These are phyloP conservation scores for Drosophila fulvimacula DNA, from an alignment of 2,888 invertebrate species.

Conservation along the genomic window DNA sequence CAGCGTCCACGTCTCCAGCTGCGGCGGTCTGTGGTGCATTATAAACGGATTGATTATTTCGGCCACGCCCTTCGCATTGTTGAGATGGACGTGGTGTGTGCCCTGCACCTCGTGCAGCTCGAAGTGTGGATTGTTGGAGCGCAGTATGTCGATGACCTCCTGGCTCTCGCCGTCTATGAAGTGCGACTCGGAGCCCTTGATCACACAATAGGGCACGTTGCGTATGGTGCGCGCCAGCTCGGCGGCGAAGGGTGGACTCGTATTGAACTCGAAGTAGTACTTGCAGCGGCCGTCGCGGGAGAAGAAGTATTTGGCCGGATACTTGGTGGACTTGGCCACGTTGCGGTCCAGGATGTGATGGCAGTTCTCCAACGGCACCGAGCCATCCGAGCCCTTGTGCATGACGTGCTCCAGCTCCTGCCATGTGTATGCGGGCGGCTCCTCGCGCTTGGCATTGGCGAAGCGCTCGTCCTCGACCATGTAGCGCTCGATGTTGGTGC, in stretches of 20 bases:
- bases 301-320: conserved; percentile 87
- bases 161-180: conserved; percentile 86
- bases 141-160: conserved; percentile 86
- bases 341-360: conserved; percentile 87
- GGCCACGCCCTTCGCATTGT: conserved; percentile 87
- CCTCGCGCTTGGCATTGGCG: conserved; percentile 74
- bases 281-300: conserved; percentile 82
- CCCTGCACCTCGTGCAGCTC: conserved; percentile 88
- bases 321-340: conserved; percentile 86
- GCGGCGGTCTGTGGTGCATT: conserved; percentile 81
- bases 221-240: conserved; percentile 86
- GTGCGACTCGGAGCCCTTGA: conserved; percentile 87
- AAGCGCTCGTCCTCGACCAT: conserved; percentile 85
- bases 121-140: conserved; percentile 87
- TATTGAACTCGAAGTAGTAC: conserved; percentile 72
- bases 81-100: conserved; percentile 91
- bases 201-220: conserved; percentile 87
- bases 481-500: conserved; percentile 84
- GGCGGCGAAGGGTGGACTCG: conserved; percentile 85
- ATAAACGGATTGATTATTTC: conserved; percentile 87
- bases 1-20: conserved; percentile 71
- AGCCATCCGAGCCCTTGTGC: conserved; percentile 86
- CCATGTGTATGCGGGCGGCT: conserved; percentile 88
- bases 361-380: conserved; percentile 86
- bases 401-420: conserved; percentile 87